A percentile compares a stretch with the other conserved stretches of the same genome.
Conservation (phyloP, 2,888 invertebrate genomes). For the Napeogenes inachia region DNA sequence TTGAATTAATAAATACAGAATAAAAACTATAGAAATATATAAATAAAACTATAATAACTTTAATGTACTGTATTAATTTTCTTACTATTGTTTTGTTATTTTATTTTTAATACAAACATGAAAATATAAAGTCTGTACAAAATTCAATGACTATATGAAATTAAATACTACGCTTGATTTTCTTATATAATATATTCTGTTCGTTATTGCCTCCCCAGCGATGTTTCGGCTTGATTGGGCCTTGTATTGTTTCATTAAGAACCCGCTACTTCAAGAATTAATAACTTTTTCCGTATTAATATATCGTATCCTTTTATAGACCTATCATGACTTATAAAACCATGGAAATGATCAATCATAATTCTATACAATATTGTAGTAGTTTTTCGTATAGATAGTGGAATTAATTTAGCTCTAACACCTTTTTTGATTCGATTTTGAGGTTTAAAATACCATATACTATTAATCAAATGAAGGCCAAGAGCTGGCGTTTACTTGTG, state of each 20-base stretch:
- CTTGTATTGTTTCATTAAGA: conserved; percentile 51
- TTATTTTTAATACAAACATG: conserved; percentile 33
- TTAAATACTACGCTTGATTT: conserved; percentile 59
- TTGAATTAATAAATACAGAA: no score
- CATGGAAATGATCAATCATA: neutral
- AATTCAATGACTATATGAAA: conserved; percentile 33
- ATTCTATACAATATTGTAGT: neutral
- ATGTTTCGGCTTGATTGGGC: conserved; percentile 52
- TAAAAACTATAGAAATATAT: no score
- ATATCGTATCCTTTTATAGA: neutral
- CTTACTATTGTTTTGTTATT: conserved; percentile 25
- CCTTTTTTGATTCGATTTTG: neutral
- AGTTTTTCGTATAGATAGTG: conserved; percentile 1
- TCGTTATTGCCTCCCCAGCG: conserved; percentile 42
- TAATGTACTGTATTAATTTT: neutral
- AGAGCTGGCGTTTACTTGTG: neutral
- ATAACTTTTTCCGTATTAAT: conserved; percentile 14
- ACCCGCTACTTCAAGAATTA: conserved; percentile 34
- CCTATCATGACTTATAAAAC: neutral
- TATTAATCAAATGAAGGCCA: conserved; percentile 2
- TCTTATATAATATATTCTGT: conserved; percentile 53
- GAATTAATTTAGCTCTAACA: neutral
- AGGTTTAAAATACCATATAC: conserved; percentile 2
- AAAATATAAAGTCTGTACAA: no score
- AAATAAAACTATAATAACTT: no score